Conservation (phyloP, 2,113 vertebrate species). For the Gopherus evgoodei region DNA sequence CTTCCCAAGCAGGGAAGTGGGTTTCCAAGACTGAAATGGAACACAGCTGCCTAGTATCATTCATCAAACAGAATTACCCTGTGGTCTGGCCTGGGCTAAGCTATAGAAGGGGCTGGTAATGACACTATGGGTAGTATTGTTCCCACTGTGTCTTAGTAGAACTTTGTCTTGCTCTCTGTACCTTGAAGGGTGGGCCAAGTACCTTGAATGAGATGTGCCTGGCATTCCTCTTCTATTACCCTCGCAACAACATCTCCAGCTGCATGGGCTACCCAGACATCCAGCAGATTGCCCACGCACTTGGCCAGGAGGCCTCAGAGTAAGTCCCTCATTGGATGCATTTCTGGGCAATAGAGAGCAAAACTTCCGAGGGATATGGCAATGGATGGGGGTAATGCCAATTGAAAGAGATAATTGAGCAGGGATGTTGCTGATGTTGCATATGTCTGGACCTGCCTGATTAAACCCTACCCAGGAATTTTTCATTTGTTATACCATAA, state of each 20-base stretch:
- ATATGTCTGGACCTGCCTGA: neutral
- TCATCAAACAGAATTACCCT: too few species aligned
- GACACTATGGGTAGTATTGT: neutral
- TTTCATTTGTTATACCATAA: neutral
- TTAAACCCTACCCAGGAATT: neutral
- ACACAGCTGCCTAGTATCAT: too few species aligned
- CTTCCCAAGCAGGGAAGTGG: neutral
- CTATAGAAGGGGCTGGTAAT: too few species aligned
- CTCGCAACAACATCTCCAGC: slow-evolving; percentile 73
- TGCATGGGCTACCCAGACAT: slow-evolving; percentile 80
- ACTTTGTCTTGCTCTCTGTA: neutral
- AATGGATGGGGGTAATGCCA: neutral
- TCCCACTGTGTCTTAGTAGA: neutral
- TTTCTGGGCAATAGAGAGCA: neutral
- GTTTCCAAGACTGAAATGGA: neutral
- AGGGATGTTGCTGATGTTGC: neutral
- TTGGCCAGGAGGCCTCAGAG: slow-evolving; percentile 69
- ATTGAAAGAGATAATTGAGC: neutral
- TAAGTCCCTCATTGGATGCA: slow-evolving; percentile 37
- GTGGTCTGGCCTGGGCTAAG: too few species aligned
- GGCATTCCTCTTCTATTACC: slow-evolving; percentile 85
- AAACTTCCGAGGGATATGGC: neutral
- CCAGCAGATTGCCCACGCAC: neutral
- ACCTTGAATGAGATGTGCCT: slow-evolving; percentile 87
- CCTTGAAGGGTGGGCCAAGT: slow-evolving; percentile 80